These are phyloP conservation scores for Eubasilissa splendida DNA, from an alignment of 2,888 invertebrate genomes.

Conservation along the genomic window DNA sequence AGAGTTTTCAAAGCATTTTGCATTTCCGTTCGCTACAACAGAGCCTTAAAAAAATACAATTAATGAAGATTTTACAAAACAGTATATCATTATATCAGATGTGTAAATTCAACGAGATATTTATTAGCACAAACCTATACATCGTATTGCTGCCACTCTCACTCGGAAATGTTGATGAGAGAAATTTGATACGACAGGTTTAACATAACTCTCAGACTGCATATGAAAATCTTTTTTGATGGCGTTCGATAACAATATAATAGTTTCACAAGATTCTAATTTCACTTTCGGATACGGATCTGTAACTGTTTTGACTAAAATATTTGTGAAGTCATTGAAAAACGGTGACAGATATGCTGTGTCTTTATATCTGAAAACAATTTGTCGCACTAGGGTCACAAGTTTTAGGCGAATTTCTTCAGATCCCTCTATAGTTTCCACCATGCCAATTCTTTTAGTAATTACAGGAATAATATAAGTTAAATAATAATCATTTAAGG, in stretches of 20 bases:
- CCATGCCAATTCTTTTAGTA: constrained; percentile 82
- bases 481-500: constrained; percentile 81
- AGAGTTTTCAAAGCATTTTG: constrained; percentile 80
- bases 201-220: constrained; percentile 81
- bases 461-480: constrained; percentile 84
- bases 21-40: constrained; percentile 79
- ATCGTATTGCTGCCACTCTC: constrained; percentile 81
- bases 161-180: constrained; percentile 89
- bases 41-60: constrained; percentile 65
- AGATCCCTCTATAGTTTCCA: constrained; percentile 77
- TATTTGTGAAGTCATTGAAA: constrained; percentile 82
- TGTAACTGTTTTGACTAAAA: constrained; percentile 80
- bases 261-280: constrained; percentile 82
- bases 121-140: constrained; percentile 73
- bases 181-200: constrained; percentile 81
- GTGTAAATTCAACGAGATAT: neutral
- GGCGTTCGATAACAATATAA: constrained; percentile 76
- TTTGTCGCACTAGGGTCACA: constrained; percentile 76
- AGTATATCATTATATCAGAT: neutral
- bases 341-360: constrained; percentile 77
- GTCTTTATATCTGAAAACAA: constrained; percentile 78
- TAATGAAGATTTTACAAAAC: neutral
- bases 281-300: constrained; percentile 89
- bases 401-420: constrained; percentile 88
- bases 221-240: constrained; percentile 82